Conservation (phyloP, 2,797 vertebrate species). For the Darevskia nairensis region DNA sequence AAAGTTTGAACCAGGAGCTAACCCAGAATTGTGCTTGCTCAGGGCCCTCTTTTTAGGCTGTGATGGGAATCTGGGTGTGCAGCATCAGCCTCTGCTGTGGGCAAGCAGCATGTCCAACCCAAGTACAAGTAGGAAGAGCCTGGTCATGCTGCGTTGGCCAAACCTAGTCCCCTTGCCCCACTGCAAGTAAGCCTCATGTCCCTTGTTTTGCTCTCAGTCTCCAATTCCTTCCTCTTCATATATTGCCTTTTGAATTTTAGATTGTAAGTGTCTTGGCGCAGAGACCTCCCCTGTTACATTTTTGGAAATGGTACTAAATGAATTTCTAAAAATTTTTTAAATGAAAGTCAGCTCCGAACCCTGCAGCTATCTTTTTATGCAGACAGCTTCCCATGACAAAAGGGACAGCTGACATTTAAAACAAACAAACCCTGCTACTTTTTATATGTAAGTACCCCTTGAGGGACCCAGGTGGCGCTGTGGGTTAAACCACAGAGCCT, state of each 20-base stretch:
- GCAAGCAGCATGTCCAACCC: too few species aligned
- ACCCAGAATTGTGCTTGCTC: too few species aligned
- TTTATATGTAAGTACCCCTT: background rate
- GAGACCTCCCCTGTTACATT: background rate
- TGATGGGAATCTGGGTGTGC: too few species aligned
- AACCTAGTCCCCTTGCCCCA: background rate
- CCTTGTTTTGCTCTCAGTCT: background rate
- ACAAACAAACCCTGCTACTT: background rate
- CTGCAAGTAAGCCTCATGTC: background rate
- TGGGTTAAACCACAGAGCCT: too few species aligned
- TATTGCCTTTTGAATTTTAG: background rate
- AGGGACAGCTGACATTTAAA: background rate
- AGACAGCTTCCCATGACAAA: background rate
- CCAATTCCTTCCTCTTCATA: background rate
- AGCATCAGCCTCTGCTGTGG: background rate
- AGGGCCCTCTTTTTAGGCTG: too few species aligned
- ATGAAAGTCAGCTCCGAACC: too few species aligned
- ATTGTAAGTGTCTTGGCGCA: background rate
- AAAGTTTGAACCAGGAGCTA: too few species aligned
- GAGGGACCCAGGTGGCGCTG: too few species aligned
- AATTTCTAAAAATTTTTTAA: too few species aligned
- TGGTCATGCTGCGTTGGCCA: too few species aligned
- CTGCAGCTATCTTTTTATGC: too few species aligned
- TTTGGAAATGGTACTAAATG: background rate
- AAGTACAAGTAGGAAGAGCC: background rate